phyloP scores from a whole-genome alignment of 2,113 vertebrate genomes.

The Trogon melanurus region DNA sequence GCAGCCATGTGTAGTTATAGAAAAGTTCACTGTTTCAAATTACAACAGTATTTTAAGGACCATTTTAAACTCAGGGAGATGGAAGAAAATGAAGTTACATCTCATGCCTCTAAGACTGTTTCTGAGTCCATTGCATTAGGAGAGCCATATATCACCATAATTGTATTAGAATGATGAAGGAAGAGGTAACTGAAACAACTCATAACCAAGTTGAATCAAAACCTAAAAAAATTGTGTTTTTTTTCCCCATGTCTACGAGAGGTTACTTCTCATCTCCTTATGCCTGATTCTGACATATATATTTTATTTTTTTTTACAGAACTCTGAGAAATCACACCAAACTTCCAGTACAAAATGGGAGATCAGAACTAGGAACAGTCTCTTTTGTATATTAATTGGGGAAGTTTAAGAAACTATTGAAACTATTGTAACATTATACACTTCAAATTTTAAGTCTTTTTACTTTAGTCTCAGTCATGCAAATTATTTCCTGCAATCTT shows the following conservation, averaged over 20 bases:
- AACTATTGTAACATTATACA: not conserved
- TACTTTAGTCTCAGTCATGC: not conserved
- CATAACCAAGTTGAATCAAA: not conserved
- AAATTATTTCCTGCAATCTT: not conserved
- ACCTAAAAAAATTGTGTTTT: not conserved
- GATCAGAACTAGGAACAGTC: not conserved
- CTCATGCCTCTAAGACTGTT: not conserved
- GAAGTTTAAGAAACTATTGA: not conserved
- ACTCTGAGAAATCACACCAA: not conserved
- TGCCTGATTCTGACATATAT: not conserved
- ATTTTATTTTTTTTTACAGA: not conserved
- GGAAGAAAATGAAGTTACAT: not conserved
- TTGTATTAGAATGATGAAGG: not conserved
- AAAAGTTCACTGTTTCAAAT: not conserved
- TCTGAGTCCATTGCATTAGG: not conserved
- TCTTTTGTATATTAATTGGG: not conserved
- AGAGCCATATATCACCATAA: not conserved
- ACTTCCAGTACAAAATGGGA: not conserved
- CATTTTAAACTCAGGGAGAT: not conserved
- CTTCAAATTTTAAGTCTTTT: not conserved
- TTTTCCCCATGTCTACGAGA: not conserved
- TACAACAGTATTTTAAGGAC: not conserved
- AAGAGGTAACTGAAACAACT: not conserved
- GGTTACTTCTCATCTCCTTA: not conserved
- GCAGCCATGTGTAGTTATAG: not conserved